Evolutionary conservation across 2,888 invertebrate genomes (phyloP), one percentile per base, ranked within the genome.

Genomic region (Patella pellucida): DNA sequence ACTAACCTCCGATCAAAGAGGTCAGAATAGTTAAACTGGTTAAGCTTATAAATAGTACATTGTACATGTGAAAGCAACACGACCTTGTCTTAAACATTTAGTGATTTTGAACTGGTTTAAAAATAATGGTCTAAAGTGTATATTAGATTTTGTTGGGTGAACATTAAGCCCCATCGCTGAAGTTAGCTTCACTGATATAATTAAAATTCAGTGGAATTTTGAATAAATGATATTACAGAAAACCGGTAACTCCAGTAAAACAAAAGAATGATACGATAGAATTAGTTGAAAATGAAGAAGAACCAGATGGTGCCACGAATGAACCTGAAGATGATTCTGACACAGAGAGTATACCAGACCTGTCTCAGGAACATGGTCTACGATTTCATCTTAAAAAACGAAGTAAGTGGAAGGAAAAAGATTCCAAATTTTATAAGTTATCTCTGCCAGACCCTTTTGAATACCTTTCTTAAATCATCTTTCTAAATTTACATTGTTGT

Each of bases 341-440:
- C 73, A 82, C 82, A 9, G 87, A 87, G 50, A 86, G 84, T 78
- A 80, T 86, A 41, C 85, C 85, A n/a, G 87, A 87, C 77, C 72
- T 85, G 0, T 83, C 86, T 16, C 74, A 76, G 52, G 86, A 85
- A 71, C 83, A 78, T 72, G 87, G 87, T 31, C 76, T 87, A 1
- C 76, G 85, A 23, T 87, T 87, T 74, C 87, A 87, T 72, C 76
- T 88, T 19, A 86, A 84, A 76, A 87, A 86, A 76, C 83, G 83
- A 78, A 85, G 88, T 87, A 82, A 82, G 83, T 71, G 51, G 7
- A 41, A 41, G 41, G 9, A 41, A 7, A 41, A 27, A 41, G 9
- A 41, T 9, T 0, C 9, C 7, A 41, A 41, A 9, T 41, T 7
- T 41, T 9, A 9, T 41, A 41, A 9, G 4, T 27, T 27, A 27